A percentile compares a stretch with the other conserved stretches of the same genome.
Conservation (phyloP, 2,888 invertebrate genomes). For the Eupelmus urozonus region DNA sequence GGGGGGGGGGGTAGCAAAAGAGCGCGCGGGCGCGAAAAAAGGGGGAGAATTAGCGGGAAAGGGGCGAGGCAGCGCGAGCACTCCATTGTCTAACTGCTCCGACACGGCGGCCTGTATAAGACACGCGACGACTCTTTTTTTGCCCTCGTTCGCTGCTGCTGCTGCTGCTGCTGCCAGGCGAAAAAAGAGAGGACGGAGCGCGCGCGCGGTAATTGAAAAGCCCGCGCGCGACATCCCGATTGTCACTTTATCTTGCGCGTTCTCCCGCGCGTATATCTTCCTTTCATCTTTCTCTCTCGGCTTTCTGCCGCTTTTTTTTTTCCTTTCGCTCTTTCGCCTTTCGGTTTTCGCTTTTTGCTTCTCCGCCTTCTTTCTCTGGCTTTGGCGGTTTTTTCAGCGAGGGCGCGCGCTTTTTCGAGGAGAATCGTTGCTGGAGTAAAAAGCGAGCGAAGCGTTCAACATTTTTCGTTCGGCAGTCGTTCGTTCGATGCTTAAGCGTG, state of each 20-base stretch:
- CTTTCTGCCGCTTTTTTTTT: neutral
- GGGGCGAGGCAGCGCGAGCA: constrained; percentile 2
- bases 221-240: constrained; percentile 68
- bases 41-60: constrained; percentile 16
- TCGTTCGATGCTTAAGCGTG: too few relatives aligned
- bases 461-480: too few relatives aligned
- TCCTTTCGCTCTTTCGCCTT: neutral
- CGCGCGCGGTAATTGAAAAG: constrained; percentile 72
- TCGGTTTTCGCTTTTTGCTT: neutral
- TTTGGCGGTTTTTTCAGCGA: too few relatives aligned
- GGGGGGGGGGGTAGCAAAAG: constrained; percentile 32
- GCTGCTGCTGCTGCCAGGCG: neutral
- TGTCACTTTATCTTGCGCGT: constrained; percentile 67
- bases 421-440: too few relatives aligned
- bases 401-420: too few relatives aligned
- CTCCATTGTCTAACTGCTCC: constrained; percentile 35
- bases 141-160: too few relatives aligned
- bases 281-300: neutral
- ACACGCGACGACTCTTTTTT: constrained; percentile 1
- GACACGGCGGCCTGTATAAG: constrained; percentile 15
- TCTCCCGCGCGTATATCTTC: neutral
- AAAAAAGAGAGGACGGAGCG: neutral
- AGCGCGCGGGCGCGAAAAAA: neutral
- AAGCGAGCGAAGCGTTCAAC: too few relatives aligned
- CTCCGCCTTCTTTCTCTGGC: neutral